These are phyloP conservation scores for Idaea straminata DNA, from an alignment of 2,888 invertebrate genomes.

Conservation along the genomic window DNA sequence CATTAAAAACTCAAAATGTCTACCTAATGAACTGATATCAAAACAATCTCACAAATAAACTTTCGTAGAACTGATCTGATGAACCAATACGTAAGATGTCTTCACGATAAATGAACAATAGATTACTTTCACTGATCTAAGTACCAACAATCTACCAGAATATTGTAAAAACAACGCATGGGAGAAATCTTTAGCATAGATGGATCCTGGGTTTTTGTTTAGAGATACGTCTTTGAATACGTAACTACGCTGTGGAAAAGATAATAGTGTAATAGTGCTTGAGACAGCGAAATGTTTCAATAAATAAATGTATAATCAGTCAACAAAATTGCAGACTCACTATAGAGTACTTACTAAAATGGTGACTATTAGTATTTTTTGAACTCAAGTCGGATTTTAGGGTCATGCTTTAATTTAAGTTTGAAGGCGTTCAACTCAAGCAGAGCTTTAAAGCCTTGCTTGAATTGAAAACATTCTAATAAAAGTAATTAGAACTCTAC, in stretches of 20 bases:
- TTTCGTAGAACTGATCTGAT: slow-evolving; percentile 6
- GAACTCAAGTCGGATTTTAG: no score
- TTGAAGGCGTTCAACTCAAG: no score
- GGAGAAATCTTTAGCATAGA: slow-evolving; percentile 41
- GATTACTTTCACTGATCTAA: slow-evolving; percentile 36
- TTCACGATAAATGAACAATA: slow-evolving; percentile 36
- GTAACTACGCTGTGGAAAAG: slow-evolving; percentile 9
- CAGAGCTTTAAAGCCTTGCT: no score
- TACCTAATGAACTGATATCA: not conserved
- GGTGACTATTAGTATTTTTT: no score
- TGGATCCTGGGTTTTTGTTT: not conserved
- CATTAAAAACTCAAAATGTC: not conserved
- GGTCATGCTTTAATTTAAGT: no score
- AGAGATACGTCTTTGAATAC: not conserved
- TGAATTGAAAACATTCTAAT: no score
- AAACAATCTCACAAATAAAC: slow-evolving; percentile 1
- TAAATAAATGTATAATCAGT: no score
- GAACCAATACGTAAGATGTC: slow-evolving; percentile 31
- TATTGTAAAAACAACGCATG: slow-evolving; percentile 26
- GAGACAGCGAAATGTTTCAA: not conserved
- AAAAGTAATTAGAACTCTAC: no score
- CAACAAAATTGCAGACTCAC: no score
- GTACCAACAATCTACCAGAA: slow-evolving; percentile 10
- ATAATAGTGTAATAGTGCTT: not conserved
- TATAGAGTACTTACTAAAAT: no score